Evolutionary conservation across 1,140 invertebrate species (phyloP).

Genomic region (Lepidurus arcticus): DNA sequence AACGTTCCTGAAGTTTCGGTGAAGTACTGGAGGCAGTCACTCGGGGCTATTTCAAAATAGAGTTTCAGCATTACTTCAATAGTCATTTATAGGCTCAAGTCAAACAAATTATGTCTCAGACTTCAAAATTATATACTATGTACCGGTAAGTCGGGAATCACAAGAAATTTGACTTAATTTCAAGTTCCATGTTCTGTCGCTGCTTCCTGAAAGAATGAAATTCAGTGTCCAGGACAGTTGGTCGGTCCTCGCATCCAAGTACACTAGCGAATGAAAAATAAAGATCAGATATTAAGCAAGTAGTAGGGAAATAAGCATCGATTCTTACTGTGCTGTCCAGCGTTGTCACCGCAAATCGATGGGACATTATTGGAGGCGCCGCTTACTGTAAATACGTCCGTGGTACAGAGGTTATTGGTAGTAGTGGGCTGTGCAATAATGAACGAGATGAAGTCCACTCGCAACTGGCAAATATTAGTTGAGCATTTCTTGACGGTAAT

Average conservation of each 20-base stretch:
- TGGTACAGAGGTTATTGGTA: constrained; percentile 24
- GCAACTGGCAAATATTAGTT: background rate
- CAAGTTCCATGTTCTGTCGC: constrained; percentile 29
- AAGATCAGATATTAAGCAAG: background rate
- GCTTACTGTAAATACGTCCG: constrained; percentile 28
- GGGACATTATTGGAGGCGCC: constrained; percentile 27
- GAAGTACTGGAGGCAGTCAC: constrained; percentile 66
- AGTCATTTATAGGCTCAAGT: too few species aligned
- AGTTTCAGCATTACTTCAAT: background rate
- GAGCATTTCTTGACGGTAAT: background rate
- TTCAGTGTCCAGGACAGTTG: background rate
- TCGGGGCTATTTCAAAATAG: constrained; percentile 23
- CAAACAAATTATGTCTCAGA: background rate
- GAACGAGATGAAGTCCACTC: constrained; percentile 28
- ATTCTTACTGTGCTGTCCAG: constrained; percentile 32
- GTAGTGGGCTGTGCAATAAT: constrained; percentile 24
- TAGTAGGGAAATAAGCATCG: background rate
- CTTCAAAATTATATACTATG: background rate
- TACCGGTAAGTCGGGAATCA: constrained; percentile 23
- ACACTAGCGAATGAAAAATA: background rate
- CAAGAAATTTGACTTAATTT: constrained; percentile 31
- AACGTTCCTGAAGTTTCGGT: constrained; percentile 57
- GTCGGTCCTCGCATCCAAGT: background rate
- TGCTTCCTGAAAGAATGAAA: background rate
- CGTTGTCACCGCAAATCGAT: constrained; percentile 27